Percentiles rank a stretch among this genome's conserved stretches.
These are phyloP conservation scores for Drosophila paramelanica DNA, from an alignment of 2,888 invertebrate genomes.

Conservation along the genomic window DNA sequence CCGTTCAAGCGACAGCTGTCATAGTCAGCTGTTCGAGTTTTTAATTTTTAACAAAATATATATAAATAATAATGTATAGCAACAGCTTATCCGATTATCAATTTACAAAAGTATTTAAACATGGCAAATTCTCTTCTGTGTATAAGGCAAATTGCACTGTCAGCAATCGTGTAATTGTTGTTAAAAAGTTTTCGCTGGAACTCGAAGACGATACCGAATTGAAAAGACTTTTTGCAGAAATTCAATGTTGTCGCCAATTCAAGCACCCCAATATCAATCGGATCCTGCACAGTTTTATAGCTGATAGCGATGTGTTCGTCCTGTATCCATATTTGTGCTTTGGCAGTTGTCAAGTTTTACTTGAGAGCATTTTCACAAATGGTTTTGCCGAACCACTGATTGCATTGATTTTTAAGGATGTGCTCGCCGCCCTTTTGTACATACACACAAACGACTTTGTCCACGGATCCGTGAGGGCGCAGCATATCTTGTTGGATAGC, in stretches of 20 bases:
- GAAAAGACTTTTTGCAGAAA: conserved; percentile 89
- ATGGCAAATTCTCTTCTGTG: conserved; percentile 88
- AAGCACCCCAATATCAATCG: conserved; percentile 92
- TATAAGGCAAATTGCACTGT: conserved; percentile 89
- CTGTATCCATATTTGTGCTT: conserved; percentile 93
- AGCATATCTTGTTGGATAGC: conserved; percentile 92
- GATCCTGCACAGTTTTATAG: conserved; percentile 91
- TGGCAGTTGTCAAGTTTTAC: conserved; percentile 92
- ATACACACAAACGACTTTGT: conserved; percentile 93
- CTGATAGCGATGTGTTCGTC: conserved; percentile 91
- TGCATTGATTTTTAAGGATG: conserved; percentile 91
- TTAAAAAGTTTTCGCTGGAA: conserved; percentile 92
- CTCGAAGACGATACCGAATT: conserved; percentile 88
- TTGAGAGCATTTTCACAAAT: conserved; percentile 89
- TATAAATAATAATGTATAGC: conserved; percentile 86
- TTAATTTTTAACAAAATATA: conserved; percentile 6
- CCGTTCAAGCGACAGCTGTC: conserved; percentile 16
- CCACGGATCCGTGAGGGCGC: conserved; percentile 93
- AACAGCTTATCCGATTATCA: conserved; percentile 88
- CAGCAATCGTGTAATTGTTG: conserved; percentile 89
- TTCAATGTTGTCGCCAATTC: conserved; percentile 90
- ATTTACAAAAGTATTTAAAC: conserved; percentile 89
- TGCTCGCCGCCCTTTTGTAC: conserved; percentile 91
- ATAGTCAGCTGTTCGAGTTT: conserved; percentile 30
- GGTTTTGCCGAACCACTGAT: conserved; percentile 94